A percentile compares a stretch with the other conserved stretches of the same genome.
phyloP scores from a whole-genome alignment of 2,888 invertebrate genomes.

The Tenthredo notha region DNA sequence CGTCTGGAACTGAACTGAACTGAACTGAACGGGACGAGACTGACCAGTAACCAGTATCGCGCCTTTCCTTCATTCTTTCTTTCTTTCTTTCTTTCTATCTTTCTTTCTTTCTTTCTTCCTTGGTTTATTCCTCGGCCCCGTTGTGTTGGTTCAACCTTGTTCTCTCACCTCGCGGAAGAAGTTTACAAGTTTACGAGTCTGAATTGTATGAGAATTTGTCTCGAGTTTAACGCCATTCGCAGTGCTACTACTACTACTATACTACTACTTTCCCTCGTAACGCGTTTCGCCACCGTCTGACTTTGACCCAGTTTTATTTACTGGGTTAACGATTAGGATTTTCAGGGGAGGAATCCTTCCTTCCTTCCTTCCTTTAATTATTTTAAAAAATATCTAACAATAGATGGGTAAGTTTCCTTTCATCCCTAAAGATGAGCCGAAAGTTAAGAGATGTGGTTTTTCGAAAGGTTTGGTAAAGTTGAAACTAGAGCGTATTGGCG shows the following conservation, averaged over 20 bases:
- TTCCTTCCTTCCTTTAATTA: too few relatives aligned
- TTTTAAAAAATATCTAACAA: too few relatives aligned
- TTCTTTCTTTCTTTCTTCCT: constrained; percentile 39
- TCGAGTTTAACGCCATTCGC: constrained; percentile 12
- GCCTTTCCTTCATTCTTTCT: constrained; percentile 51
- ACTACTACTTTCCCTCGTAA: neutral
- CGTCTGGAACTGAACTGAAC: constrained; percentile 46
- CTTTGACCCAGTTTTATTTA: constrained; percentile 19
- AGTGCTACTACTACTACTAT: neutral
- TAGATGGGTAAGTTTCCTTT: too few relatives aligned
- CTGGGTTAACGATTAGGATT: neutral
- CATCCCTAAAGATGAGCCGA: too few relatives aligned
- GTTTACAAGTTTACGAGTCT: constrained; percentile 30
- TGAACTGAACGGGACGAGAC: neutral
- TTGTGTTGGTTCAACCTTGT: constrained; percentile 56
- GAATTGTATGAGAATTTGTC: neutral
- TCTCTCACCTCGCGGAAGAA: constrained; percentile 22
- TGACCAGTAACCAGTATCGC: constrained; percentile 7
- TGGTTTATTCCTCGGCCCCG: constrained; percentile 53
- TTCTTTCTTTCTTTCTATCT: neutral
- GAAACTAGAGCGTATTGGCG: constrained; percentile 31
- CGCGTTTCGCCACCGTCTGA: neutral
- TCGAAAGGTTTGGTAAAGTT: neutral
- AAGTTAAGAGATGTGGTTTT: neutral
- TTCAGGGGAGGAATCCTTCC: too few relatives aligned